Evolutionary conservation across 1,140 invertebrate species (phyloP).

Genomic region (Scaptodrosophila lebanonensis): DNA sequence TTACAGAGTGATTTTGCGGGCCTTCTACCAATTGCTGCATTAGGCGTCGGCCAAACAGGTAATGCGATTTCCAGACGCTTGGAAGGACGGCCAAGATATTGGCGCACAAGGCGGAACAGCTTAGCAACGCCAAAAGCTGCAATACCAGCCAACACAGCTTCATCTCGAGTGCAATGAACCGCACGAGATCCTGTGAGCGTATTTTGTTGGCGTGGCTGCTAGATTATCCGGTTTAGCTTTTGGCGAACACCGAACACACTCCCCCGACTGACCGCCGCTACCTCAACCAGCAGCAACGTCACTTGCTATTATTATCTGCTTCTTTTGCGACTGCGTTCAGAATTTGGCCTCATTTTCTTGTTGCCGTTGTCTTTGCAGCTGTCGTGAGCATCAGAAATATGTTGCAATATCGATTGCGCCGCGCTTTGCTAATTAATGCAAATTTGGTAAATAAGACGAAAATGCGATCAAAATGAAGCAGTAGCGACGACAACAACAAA

Average conservation of each 20-base stretch:
- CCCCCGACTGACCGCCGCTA: neutral
- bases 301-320: constrained; percentile 57
- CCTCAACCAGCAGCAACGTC: constrained; percentile 8
- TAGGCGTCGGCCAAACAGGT: constrained; percentile 64
- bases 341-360: constrained; percentile 46
- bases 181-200: constrained; percentile 12
- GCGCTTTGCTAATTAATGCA: neutral
- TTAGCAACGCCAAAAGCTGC: constrained; percentile 30
- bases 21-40: constrained; percentile 77
- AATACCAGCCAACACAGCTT: constrained; percentile 40
- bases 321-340: constrained; percentile 23
- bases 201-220: constrained; percentile 17
- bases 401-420: too few relatives aligned
- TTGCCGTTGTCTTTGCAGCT: constrained; percentile 10
- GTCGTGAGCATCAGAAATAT: constrained; percentile 33
- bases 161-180: constrained; percentile 42
- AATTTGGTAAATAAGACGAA: too few relatives aligned
- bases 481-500: too few relatives aligned
- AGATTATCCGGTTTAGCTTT: constrained; percentile 52
- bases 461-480: too few relatives aligned
- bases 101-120: constrained; percentile 30
- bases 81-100: constrained; percentile 69
- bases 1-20: constrained; percentile 77
- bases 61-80: constrained; percentile 72
- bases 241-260: neutral